Base-by-base conservation (phyloP, 2,888 invertebrate species). In the Epinotia bilunana region DNA sequence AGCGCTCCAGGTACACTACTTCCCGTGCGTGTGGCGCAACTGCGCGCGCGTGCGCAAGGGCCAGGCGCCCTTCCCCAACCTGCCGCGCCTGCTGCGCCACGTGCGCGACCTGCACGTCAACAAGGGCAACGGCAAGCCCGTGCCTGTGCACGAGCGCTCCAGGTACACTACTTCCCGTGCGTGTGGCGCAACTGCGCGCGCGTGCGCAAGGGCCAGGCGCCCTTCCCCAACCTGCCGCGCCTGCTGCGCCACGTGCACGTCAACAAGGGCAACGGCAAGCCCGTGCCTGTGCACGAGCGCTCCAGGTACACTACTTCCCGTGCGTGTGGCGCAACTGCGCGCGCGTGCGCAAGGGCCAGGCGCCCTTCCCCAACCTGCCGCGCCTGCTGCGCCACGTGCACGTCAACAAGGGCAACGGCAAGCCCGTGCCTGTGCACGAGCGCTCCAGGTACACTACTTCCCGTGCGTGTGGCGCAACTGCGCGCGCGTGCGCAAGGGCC, bases 221-320 rank as follows among this genome's bases (percentile, higher is more conserved):
- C 99, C 0, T 99, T 99, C 91, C 99, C 99, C 46, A 98, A 97
- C 90, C 95, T 98, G 80, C 96, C 97, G 80, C 95, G 99, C 9
- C 95, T 99, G 62, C 95, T 98, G 76, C 95, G 98, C 12, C 99
- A 99, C 88, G 98, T 98, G 61, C 98, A 98, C 90, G 96, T 98
- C 80, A 96, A 97, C 84, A 98, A 98, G 91, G 97, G 97, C 73
- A 97, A 97, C 82, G 98, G 98, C 0, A 94, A 96, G 75, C 94
- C 95, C 74, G 95, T 98, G 83, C 95, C 95, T 13, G 95, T 95
- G 18, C 94, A 94, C 61, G 97, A 97, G 80, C 94, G 97, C 53
- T 97, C 96, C 94, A 97, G 97, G 96, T 91, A 72, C 18, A 7
- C 1, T 55, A 46, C 23, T 28, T 28, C 23, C 3, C 23, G 23